Conservation (phyloP, 2,888 invertebrate species). For the Diaphora mendica region DNA sequence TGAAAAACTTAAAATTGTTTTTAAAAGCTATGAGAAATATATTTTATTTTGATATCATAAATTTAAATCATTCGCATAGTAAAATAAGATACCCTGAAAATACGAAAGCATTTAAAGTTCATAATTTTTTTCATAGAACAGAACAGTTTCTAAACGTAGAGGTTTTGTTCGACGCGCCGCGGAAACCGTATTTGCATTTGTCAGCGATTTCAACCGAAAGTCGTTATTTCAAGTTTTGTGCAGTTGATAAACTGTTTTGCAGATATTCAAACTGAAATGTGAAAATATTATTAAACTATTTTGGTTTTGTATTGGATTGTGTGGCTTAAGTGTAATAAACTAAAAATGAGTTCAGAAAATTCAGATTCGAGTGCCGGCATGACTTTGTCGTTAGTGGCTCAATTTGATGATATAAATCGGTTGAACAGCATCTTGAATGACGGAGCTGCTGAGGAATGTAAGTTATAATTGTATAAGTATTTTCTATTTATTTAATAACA, state of each 20-base stretch:
- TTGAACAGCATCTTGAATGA: conserved; percentile 88
- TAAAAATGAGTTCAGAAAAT: conserved; percentile 78
- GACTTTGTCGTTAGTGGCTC: conserved; percentile 88
- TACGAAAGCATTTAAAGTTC: not conserved
- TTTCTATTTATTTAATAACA: not conserved
- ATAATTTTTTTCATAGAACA: not conserved
- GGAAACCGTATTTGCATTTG: conserved; percentile 26
- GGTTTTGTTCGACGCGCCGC: conserved; percentile 19
- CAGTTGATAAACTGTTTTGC: conserved; percentile 36
- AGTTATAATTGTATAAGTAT: conserved; percentile 55
- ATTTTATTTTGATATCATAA: not conserved
- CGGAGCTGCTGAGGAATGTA: conserved; percentile 90
- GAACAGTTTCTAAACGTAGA: conserved; percentile 30
- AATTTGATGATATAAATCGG: conserved; percentile 90
- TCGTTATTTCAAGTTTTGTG: conserved; percentile 58
- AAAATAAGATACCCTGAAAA: not conserved
- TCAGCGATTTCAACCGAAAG: conserved; percentile 29
- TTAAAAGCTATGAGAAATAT: not conserved
- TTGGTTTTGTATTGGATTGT: not conserved
- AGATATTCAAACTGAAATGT: conserved; percentile 46
- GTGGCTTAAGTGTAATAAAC: conserved; percentile 15
- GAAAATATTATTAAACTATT: conserved; percentile 26
- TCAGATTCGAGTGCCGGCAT: conserved; percentile 74
- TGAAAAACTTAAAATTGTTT: not conserved
- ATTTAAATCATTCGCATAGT: not conserved